These are phyloP conservation scores for Morpho deidamia DNA, from an alignment of 2,888 invertebrate species.

Conservation along the genomic window DNA sequence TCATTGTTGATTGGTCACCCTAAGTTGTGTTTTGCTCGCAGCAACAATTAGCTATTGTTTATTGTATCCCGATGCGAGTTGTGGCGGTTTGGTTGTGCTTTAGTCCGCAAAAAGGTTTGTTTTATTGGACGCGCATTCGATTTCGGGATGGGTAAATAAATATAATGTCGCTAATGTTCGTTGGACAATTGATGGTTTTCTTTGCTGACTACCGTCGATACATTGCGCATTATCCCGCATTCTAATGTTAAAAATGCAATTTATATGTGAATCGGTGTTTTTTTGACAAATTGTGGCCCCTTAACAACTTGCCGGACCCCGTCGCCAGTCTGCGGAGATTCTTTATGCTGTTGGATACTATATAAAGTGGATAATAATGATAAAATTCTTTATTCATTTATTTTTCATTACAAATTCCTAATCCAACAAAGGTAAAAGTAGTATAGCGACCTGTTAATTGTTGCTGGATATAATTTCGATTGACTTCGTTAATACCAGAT, in stretches of 20 bases:
- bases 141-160: constrained; percentile 19
- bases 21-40: constrained; percentile 23
- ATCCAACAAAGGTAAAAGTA: too few relatives aligned
- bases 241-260: constrained; percentile 18
- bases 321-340: too few relatives aligned
- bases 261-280: constrained; percentile 15
- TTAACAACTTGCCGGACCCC: neutral
- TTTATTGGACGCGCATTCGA: constrained; percentile 26
- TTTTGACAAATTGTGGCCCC: constrained; percentile 14
- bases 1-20: neutral
- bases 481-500: too few relatives aligned
- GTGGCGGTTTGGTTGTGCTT: constrained; percentile 28
- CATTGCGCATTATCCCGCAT: constrained; percentile 8
- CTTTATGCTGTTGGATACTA: too few relatives aligned
- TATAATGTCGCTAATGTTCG: constrained; percentile 3
- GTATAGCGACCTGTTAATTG: too few relatives aligned
- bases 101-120: constrained; percentile 28
- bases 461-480: too few relatives aligned
- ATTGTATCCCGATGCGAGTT: constrained; percentile 29
- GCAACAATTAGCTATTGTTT: constrained; percentile 36
- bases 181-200: constrained; percentile 11
- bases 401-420: too few relatives aligned
- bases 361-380: too few relatives aligned
- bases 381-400: too few relatives aligned
- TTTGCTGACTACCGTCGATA: constrained; percentile 2